A percentile compares a stretch with the other conserved stretches of the same genome.
Conservation (phyloP, 1,140 invertebrate species). For the Cydia strobilella region DNA sequence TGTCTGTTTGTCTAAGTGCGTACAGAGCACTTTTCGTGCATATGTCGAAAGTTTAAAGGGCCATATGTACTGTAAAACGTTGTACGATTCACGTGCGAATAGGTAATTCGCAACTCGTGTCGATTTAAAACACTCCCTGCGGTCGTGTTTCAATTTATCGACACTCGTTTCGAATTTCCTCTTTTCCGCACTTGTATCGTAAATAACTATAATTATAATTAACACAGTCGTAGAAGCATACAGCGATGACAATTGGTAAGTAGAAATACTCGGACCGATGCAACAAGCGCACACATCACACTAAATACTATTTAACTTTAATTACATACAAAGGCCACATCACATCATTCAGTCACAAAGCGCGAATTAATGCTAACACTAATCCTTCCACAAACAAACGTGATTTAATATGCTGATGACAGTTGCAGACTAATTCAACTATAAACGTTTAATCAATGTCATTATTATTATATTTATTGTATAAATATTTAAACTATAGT, state of each 20-base stretch:
- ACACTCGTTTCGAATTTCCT: no score
- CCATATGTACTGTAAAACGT: no score
- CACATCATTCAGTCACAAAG: conserved; percentile 79
- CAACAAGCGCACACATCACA: conserved; percentile 72
- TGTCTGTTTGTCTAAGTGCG: conserved; percentile 58
- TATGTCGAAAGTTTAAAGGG: no score
- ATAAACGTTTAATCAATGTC: conserved; percentile 46
- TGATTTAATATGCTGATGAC: conserved; percentile 24
- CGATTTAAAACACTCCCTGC: no score
- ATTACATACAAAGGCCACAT: conserved; percentile 78
- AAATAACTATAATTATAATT: conserved; percentile 56
- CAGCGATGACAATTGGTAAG: conserved; percentile 51
- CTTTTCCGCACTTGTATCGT: no score
- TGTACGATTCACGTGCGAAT: no score
- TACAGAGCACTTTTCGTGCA: no score
- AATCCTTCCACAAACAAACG: conserved; percentile 33
- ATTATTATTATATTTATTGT: conserved; percentile 64
- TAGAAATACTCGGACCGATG: conserved; percentile 61
- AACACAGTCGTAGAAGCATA: conserved; percentile 64
- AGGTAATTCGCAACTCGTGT: no score
- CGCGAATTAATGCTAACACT: conserved; percentile 54
- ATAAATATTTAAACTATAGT: conserved; percentile 58
- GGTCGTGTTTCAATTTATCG: no score
- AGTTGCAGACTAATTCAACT: conserved; percentile 43
- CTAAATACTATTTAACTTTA: conserved; percentile 60